These are phyloP conservation scores for Callosobruchus maculatus DNA, from an alignment of 2,888 invertebrate genomes.

Conservation along the genomic window DNA sequence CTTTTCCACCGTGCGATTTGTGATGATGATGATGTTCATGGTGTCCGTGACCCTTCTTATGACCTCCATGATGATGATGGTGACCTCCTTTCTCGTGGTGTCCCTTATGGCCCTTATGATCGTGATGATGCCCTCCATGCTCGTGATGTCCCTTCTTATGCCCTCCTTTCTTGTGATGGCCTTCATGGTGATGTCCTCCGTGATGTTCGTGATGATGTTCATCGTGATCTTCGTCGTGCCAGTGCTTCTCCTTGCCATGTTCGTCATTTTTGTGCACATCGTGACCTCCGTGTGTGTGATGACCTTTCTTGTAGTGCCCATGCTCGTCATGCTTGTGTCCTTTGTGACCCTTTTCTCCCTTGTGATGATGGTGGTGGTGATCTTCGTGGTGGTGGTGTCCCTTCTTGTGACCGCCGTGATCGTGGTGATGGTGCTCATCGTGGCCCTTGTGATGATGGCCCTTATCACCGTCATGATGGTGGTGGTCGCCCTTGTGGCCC, in stretches of 20 bases:
- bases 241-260: neutral
- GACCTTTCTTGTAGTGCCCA: neutral
- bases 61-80: neutral
- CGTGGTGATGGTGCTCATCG: neutral
- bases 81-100: neutral
- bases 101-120: neutral
- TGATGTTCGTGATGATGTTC: neutral
- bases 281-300: neutral
- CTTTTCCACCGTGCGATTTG: neutral
- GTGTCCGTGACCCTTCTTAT: neutral
- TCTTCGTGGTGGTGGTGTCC: neutral
- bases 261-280: neutral
- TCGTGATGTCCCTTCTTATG: neutral
- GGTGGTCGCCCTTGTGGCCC: neutral
- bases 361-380: neutral
- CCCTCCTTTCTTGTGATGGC: neutral
- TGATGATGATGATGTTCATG: neutral
- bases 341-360: neutral
- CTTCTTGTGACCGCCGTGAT: neutral
- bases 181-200: neutral
- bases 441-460: neutral
- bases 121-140: neutral
- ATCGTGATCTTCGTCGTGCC: neutral
- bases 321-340: neutral
- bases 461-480: neutral